Conservation (phyloP, 1,140 invertebrate species). For the Drosophila orosa region DNA sequence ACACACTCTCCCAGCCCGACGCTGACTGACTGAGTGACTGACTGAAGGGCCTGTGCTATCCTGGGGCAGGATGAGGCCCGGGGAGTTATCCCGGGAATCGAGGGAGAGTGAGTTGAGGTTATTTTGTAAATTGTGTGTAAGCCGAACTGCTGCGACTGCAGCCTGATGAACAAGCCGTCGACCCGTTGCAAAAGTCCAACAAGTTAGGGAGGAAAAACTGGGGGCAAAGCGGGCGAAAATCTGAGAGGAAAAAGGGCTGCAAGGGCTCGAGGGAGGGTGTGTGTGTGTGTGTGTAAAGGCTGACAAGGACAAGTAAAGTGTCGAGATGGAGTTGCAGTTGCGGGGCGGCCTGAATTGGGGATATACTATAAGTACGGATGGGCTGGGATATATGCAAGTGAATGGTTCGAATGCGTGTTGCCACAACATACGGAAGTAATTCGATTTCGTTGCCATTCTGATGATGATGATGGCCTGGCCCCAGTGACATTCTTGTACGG, state of each 20-base stretch:
- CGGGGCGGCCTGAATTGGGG: constrained; percentile 48
- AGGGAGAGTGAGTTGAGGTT: constrained; percentile 51
- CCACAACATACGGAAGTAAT: constrained; percentile 76
- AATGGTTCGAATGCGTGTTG: constrained; percentile 35
- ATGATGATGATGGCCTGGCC: constrained; percentile 60
- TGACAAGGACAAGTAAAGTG: constrained; percentile 61
- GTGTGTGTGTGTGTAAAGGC: constrained; percentile 13
- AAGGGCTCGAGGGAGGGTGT: constrained; percentile 7
- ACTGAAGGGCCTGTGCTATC: constrained; percentile 33
- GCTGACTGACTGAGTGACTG: constrained; percentile 34
- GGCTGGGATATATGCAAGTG: constrained; percentile 22
- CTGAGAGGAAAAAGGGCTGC: constrained; percentile 34
- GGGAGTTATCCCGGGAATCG: neutral
- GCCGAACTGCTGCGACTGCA: constrained; percentile 67
- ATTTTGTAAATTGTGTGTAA: constrained; percentile 79
- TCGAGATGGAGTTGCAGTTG: constrained; percentile 47
- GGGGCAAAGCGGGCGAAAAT: constrained; percentile 1
- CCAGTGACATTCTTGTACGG: constrained; percentile 56
- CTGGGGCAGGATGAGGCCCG: neutral
- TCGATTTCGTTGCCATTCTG: constrained; percentile 71
- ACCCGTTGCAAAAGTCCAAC: constrained; percentile 71
- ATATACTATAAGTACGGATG: constrained; percentile 18
- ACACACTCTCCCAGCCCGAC: constrained; percentile 53
- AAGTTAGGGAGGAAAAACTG: constrained; percentile 48
- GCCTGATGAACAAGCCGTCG: constrained; percentile 55